Percentiles rank a stretch among this genome's conserved stretches.
phyloP scores from a whole-genome alignment of 2,888 invertebrate genomes.

The Scrobipalpa costella region DNA sequence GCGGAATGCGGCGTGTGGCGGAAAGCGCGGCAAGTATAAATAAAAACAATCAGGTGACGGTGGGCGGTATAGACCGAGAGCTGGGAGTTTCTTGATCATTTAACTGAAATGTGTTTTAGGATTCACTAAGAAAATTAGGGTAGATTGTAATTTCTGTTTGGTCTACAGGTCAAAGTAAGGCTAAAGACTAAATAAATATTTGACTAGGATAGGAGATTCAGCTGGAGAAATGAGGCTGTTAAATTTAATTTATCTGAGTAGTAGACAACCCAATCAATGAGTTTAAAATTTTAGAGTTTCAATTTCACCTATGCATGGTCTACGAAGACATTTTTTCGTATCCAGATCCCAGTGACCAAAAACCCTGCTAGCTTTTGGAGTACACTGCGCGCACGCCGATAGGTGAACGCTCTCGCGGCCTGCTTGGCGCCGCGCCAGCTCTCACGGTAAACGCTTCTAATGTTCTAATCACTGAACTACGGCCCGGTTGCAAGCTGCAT shows the following conservation, averaged over 20 bases:
- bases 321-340: neutral
- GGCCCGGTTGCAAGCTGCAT: conserved; percentile 18
- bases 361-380: neutral
- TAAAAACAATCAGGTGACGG: conserved; percentile 57
- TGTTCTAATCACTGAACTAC: conserved; percentile 66
- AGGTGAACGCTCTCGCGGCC: conserved; percentile 78
- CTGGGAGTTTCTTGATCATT: conserved; percentile 26
- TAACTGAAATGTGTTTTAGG: too few relatives aligned
- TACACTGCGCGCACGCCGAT: conserved; percentile 40
- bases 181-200: too few relatives aligned
- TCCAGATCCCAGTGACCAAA: neutral
- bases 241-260: too few relatives aligned
- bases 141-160: too few relatives aligned
- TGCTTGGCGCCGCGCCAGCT: conserved; percentile 74
- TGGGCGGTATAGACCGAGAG: conserved; percentile 56
- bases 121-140: too few relatives aligned
- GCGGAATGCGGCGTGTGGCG: conserved; percentile 38
- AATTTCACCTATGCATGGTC: too few relatives aligned
- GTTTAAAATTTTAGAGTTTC: too few relatives aligned
- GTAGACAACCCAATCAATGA: too few relatives aligned
- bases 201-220: too few relatives aligned
- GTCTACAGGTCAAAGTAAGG: too few relatives aligned
- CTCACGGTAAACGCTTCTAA: conserved; percentile 67
- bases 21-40: conserved; percentile 36
- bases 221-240: too few relatives aligned